These are phyloP conservation scores for Uromys caudimaculatus DNA, from an alignment of 2,797 vertebrate genomes.

Conservation along the genomic window DNA sequence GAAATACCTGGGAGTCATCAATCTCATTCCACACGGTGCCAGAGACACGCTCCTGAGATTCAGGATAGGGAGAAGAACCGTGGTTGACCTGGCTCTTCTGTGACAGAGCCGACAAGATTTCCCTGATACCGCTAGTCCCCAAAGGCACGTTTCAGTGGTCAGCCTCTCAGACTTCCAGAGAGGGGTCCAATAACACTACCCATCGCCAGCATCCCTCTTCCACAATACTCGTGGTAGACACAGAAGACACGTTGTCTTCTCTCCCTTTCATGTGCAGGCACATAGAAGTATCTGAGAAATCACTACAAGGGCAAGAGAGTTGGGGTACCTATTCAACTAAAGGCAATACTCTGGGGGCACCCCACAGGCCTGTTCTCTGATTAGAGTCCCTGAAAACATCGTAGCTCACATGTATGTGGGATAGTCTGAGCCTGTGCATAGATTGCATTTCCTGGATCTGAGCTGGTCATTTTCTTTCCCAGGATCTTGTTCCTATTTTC, in stretches of 20 bases:
- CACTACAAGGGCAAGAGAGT: background rate
- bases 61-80: background rate
- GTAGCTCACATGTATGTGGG: background rate
- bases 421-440: background rate
- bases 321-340: background rate
- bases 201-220: no score
- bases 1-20: conserved; percentile 95
- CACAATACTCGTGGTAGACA: background rate
- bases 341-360: background rate
- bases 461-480: conserved; percentile 45
- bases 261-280: background rate
- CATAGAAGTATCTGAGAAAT: background rate
- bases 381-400: background rate
- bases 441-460: background rate
- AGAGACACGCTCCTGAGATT: conserved; percentile 93
- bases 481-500: background rate
- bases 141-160: background rate
- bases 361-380: background rate
- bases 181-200: background rate
- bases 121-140: background rate
- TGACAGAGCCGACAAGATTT: accelerated
- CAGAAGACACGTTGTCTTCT: background rate
- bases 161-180: background rate
- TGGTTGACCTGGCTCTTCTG: background rate
- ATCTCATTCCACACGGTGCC: conserved; percentile 98